A percentile compares a stretch with the other conserved stretches of the same genome.
Evolutionary conservation across 2,797 vertebrate species (phyloP).

Genomic region (Microctenopoma steveboyesi): DNA sequence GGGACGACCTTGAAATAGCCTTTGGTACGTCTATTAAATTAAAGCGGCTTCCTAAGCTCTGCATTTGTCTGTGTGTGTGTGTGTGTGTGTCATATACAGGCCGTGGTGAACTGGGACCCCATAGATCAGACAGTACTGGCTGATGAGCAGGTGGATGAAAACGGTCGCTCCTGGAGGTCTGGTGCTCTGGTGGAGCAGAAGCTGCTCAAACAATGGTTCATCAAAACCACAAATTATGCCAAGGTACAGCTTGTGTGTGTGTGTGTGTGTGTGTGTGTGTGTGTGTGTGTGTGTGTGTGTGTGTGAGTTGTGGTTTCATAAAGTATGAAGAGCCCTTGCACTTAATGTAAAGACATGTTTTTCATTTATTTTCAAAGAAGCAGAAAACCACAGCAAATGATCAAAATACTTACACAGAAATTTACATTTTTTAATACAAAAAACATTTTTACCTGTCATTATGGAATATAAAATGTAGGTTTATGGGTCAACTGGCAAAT

Average conservation of each 20-base stretch:
- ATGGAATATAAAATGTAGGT: neutral
- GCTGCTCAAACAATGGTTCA: conserved; percentile 96
- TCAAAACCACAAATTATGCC: conserved; percentile 95
- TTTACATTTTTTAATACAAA: neutral
- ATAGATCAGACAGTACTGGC: conserved; percentile 96
- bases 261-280: neutral
- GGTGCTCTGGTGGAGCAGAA: conserved; percentile 95
- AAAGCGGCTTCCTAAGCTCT: conserved; percentile 43
- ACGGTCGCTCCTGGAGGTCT: conserved; percentile 95
- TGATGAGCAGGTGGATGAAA: conserved; percentile 96
- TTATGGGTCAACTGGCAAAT: neutral
- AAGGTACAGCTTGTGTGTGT: conserved; percentile 80
- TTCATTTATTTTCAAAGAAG: no score
- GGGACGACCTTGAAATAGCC: conserved; percentile 50
- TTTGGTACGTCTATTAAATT: conserved; percentile 39
- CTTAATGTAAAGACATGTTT: no score
- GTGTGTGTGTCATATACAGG: conserved; percentile 78
- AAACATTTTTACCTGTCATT: neutral
- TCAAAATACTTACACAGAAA: no score
- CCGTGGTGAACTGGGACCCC: conserved; percentile 98
- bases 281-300: neutral
- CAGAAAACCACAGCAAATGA: no score
- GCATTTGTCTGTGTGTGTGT: conserved; percentile 25
- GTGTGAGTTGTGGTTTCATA: neutral
- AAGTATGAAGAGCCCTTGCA: no score